phyloP scores from a whole-genome alignment of 2,888 invertebrate species.

The Mythimna pallens region DNA sequence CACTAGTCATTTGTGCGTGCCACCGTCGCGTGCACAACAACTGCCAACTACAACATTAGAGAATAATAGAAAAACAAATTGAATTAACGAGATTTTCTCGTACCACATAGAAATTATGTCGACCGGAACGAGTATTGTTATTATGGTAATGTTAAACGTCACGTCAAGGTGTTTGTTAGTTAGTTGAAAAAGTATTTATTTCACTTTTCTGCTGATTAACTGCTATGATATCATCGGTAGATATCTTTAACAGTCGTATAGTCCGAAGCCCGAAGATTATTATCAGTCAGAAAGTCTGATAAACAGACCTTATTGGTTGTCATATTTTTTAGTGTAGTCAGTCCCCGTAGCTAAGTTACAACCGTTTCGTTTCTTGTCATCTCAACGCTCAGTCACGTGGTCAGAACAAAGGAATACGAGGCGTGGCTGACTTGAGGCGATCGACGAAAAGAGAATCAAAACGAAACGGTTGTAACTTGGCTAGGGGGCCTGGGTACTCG shows the following conservation, averaged over 20 bases:
- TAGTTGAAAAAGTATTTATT: constrained; percentile 25
- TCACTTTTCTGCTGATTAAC: constrained; percentile 28
- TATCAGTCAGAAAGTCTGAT: too few relatives aligned
- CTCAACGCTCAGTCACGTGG: too few relatives aligned
- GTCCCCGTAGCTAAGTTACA: not conserved
- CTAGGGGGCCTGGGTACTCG: too few relatives aligned
- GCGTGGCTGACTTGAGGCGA: too few relatives aligned
- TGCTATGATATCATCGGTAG: not conserved
- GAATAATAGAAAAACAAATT: constrained; percentile 71
- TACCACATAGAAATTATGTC: constrained; percentile 67
- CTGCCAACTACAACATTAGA: constrained; percentile 66
- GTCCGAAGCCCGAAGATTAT: not conserved
- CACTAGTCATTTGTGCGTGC: constrained; percentile 60
- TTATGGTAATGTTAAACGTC: constrained; percentile 60
- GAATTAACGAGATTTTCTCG: constrained; percentile 73
- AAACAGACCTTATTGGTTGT: too few relatives aligned
- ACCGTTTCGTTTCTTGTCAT: too few relatives aligned
- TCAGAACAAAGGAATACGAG: too few relatives aligned
- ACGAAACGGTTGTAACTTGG: too few relatives aligned
- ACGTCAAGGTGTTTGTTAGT: constrained; percentile 39
- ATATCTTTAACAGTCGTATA: not conserved
- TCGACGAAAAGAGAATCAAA: too few relatives aligned
- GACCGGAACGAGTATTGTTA: constrained; percentile 54
- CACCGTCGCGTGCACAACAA: constrained; percentile 65
- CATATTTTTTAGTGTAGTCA: not conserved